Evolutionary conservation across 2,113 vertebrate genomes (phyloP).

Genomic region (Cyanoderma ruficeps): DNA sequence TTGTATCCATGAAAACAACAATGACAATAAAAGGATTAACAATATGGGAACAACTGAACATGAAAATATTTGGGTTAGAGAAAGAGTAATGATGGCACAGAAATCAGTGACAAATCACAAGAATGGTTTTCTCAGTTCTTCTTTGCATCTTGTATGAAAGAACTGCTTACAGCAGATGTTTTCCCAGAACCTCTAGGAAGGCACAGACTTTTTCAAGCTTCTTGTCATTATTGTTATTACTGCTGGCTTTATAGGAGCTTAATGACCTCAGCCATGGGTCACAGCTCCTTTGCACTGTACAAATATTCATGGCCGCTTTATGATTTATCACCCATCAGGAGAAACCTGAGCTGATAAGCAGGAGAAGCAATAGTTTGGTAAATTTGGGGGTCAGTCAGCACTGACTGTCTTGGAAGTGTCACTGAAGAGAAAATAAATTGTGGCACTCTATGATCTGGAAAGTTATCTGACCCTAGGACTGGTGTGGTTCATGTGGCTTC

Average conservation of each 20-base stretch:
- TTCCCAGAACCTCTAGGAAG: not conserved
- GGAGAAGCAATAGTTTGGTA: not conserved
- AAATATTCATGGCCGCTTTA: not conserved
- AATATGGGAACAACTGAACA: not conserved
- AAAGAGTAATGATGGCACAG: not conserved
- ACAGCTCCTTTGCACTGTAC: not conserved
- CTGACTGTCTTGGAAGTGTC: not conserved
- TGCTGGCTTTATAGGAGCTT: not conserved
- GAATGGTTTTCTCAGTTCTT: not conserved
- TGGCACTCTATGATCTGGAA: not conserved
- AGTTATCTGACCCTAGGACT: not conserved
- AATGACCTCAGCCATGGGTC: not conserved
- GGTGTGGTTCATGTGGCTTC: not conserved
- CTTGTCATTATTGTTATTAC: not conserved
- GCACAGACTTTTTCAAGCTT: not conserved
- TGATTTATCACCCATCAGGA: not conserved
- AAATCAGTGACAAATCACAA: not conserved
- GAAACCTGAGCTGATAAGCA: not conserved
- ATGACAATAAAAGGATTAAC: not conserved
- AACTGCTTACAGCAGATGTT: not conserved
- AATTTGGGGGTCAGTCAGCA: not conserved
- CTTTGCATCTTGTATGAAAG: not conserved
- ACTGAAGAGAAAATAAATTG: not conserved
- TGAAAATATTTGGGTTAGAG: conserved; percentile 55
- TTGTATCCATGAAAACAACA: not conserved